These are phyloP conservation scores for Lacanobia oleracea DNA, from an alignment of 2,888 invertebrate species.

Conservation along the genomic window DNA sequence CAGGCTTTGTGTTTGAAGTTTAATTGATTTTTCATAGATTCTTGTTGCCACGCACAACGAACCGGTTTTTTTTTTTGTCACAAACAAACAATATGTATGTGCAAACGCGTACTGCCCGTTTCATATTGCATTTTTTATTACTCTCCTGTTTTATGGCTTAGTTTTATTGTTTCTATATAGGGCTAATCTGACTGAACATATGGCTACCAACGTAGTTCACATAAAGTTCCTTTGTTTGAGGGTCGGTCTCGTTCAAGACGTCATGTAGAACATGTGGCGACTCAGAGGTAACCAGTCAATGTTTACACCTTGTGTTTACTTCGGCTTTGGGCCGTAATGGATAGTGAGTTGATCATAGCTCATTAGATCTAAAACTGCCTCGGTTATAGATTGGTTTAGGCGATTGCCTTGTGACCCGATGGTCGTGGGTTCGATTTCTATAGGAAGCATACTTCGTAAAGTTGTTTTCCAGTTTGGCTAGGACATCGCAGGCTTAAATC, in stretches of 20 bases:
- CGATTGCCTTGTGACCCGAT: no score
- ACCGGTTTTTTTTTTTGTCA: constrained; percentile 41
- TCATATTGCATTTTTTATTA: constrained; percentile 59
- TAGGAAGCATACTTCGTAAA: no score
- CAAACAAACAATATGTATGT: constrained; percentile 54
- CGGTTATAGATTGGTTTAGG: no score
- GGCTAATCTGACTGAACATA: constrained; percentile 39
- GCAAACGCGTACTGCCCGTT: constrained; percentile 48
- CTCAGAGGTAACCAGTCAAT: neutral
- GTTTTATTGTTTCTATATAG: constrained; percentile 47
- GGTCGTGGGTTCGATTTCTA: no score
- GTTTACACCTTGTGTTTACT: constrained; percentile 14
- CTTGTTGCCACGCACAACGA: constrained; percentile 41
- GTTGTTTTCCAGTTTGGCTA: no score
- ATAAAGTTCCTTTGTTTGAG: constrained; percentile 22
- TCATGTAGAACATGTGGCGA: constrained; percentile 18
- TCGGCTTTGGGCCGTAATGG: neutral
- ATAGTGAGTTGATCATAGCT: constrained; percentile 2
- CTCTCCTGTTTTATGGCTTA: constrained; percentile 36
- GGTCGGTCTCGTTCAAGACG: constrained; percentile 18
- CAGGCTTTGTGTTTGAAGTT: constrained; percentile 47
- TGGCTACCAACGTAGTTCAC: constrained; percentile 9
- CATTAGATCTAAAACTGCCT: no score
- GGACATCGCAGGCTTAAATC: no score
- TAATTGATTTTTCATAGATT: constrained; percentile 59